phyloP scores from a whole-genome alignment of 1,140 invertebrate genomes.

The Heliconius eleuchia region DNA sequence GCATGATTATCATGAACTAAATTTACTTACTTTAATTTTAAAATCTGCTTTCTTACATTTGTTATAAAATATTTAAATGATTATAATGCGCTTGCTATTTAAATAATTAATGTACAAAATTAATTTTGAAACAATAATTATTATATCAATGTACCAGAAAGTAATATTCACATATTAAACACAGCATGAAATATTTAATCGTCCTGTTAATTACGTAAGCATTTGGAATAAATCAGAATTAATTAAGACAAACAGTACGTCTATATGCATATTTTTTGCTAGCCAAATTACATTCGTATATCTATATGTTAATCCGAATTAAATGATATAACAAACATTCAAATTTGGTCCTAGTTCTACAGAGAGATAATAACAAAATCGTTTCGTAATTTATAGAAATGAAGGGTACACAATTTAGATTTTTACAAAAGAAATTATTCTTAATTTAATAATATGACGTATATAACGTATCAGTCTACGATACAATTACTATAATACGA shows the following conservation, averaged over 20 bases:
- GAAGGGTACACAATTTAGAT: too few relatives aligned
- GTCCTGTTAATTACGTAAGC: background rate
- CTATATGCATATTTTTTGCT: background rate
- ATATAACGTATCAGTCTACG: too few relatives aligned
- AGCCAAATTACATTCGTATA: background rate
- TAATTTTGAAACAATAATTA: background rate
- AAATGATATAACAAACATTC: background rate
- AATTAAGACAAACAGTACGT: background rate
- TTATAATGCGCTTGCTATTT: background rate
- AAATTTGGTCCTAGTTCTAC: too few relatives aligned
- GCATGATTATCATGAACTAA: background rate
- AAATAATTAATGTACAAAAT: background rate
- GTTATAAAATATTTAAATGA: background rate
- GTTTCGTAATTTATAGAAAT: too few relatives aligned
- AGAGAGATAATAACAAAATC: too few relatives aligned
- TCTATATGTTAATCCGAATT: background rate
- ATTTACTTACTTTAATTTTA: background rate
- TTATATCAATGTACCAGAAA: background rate
- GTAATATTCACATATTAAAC: background rate
- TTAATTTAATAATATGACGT: too few relatives aligned
- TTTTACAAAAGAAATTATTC: too few relatives aligned
- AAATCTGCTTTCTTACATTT: background rate
- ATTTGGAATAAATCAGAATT: background rate
- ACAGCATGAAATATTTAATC: background rate
- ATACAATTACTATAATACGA: too few relatives aligned